Conservation (phyloP, 2,888 invertebrate species). For the Troides helena region DNA sequence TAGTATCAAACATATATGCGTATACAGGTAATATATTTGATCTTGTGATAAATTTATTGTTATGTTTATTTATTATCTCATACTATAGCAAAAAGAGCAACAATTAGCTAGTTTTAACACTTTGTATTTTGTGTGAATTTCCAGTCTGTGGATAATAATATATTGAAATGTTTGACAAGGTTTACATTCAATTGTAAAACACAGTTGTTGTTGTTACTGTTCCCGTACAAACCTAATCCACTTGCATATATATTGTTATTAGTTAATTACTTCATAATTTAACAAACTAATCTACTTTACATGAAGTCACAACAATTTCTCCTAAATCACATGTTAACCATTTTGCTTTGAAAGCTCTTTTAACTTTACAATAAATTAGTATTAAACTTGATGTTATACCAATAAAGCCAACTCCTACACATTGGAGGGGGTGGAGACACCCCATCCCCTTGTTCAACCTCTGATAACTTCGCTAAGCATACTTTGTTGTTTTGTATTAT, state of each 20-base stretch:
- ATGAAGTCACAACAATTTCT: neutral
- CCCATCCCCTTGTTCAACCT: slow-evolving; percentile 42
- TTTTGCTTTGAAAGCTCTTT: slow-evolving; percentile 21
- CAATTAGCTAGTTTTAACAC: no score
- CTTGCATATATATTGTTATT: neutral
- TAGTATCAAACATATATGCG: no score
- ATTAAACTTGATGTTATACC: slow-evolving; percentile 46
- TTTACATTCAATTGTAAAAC: no score
- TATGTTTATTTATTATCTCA: no score
- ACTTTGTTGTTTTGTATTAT: slow-evolving; percentile 73
- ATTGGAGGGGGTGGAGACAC: slow-evolving; percentile 36
- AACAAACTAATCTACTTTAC: neutral
- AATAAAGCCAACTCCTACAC: slow-evolving; percentile 41
- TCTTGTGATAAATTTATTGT: no score
- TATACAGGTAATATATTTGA: no score
- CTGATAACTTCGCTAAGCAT: slow-evolving; percentile 60
- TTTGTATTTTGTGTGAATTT: no score
- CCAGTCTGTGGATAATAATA: no score
- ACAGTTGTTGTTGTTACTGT: neutral
- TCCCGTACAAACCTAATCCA: neutral
- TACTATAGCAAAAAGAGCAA: no score
- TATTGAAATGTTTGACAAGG: no score
- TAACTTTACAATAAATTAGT: slow-evolving; percentile 38
- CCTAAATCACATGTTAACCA: slow-evolving; percentile 1
- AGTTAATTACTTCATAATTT: neutral